phyloP scores from a whole-genome alignment of 2,888 invertebrate species.

The Zelleria hepariella region DNA sequence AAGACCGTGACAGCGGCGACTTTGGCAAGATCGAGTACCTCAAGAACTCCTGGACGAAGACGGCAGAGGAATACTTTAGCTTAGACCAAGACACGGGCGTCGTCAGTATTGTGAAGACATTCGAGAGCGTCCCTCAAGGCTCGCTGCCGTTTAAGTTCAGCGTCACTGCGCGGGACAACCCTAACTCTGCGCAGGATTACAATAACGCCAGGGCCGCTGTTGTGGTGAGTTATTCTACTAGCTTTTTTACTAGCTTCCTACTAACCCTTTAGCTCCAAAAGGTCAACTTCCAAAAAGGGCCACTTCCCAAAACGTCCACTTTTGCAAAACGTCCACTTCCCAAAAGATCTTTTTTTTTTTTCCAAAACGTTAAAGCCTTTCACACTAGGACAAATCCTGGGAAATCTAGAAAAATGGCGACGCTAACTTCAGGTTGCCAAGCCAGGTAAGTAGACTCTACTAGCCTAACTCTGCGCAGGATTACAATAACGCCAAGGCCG shows the following conservation, averaged over 20 bases:
- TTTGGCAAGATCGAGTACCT: conserved; percentile 84
- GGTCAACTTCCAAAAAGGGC: too few species aligned
- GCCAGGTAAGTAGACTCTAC: too few species aligned
- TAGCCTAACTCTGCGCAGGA: conserved; percentile 77
- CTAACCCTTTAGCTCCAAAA: too few species aligned
- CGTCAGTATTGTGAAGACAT: conserved; percentile 79
- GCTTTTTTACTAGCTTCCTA: too few species aligned
- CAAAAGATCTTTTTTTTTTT: too few species aligned
- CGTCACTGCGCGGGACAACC: conserved; percentile 82
- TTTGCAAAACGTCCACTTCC: too few species aligned
- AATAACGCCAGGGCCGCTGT: conserved; percentile 76
- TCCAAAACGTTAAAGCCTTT: too few species aligned
- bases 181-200: conserved; percentile 73
- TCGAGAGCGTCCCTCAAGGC: conserved; percentile 76
- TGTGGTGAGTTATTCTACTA: conserved; percentile 62
- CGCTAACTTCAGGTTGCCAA: too few species aligned
- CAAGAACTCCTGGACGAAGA: conserved; percentile 60
- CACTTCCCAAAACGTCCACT: too few species aligned
- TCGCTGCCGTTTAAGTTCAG: conserved; percentile 81
- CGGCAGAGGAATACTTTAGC: conserved; percentile 76
- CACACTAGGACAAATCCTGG: too few species aligned
- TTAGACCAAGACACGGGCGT: conserved; percentile 83
- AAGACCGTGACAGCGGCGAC: conserved; percentile 88
- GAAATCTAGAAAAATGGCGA: too few species aligned
- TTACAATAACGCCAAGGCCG: conserved; percentile 74